Base-by-base conservation (phyloP, 2,888 invertebrate genomes). In the Pachliopta kotzebuea region DNA sequence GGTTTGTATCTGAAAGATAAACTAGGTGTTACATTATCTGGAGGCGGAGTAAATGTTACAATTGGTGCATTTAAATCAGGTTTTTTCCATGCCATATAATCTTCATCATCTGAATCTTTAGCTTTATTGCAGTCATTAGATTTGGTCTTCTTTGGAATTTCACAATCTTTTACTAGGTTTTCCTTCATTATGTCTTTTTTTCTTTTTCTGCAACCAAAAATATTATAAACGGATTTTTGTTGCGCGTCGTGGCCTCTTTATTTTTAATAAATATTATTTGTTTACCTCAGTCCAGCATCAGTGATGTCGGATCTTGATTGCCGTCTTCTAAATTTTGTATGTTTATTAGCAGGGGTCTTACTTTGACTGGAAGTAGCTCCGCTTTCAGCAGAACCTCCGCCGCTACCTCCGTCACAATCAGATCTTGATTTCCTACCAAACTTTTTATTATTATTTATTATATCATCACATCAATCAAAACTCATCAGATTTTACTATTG, bases 71-170 rank as follows among this genome's bases (percentile, higher is more conserved):
- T 79, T 2, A 77, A 50, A 60, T 88, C 85, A 6, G 90, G 88
- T 60, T 90, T 88, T 70, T 88, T 88, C 91, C 91, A 91, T 67
- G 81, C 77, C 88, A 91, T 90, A 65, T 90, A 91, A 63, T 90
- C 90, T 77, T 91, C 91, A 56, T 91, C 91, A 63, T 91, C 91
- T 0, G 91, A 91, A 76, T 91, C 89, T 80, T 90, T 91, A 31
- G 77, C 81, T 78, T 90, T 90, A n/a, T 79, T 67, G 78, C 85
- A 87, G 49, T 76, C 75, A 52, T 79, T 63, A 54, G 81, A 68
- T 74, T 88, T 88, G 61, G 73, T 81, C 74, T 84, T 85, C 37
- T 73, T 71, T n/a, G 80, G 74, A 65, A 81, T 72, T 63, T 85
- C 81, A 72, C 80, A 37, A 59, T 82, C 84, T 72, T 83, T 86